These are phyloP conservation scores for Sebastes hopkinsi DNA, from an alignment of 2,797 vertebrate genomes.

Conservation along the genomic window DNA sequence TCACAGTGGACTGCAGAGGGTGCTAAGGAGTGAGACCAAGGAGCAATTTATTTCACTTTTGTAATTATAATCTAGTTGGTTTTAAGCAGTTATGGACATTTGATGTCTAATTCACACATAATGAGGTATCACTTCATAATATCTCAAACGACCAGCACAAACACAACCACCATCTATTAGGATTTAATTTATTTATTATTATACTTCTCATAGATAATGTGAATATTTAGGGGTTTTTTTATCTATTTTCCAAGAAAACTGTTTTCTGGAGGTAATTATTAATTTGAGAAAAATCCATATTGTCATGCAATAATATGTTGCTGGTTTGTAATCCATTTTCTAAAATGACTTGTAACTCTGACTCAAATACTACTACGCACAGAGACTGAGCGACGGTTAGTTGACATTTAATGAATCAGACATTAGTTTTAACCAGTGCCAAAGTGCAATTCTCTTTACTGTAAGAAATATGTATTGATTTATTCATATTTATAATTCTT, in stretches of 20 bases:
- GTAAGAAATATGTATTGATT: not conserved
- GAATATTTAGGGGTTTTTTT: not conserved
- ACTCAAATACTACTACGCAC: not conserved
- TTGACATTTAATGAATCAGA: not conserved
- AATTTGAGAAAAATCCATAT: not conserved
- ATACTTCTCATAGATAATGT: not conserved
- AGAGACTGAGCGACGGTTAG: not conserved
- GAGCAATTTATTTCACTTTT: not conserved
- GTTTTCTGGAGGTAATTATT: not conserved
- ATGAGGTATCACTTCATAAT: not conserved
- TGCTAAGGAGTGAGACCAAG: not conserved
- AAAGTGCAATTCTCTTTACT: not conserved
- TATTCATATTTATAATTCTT: not conserved
- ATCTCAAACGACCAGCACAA: not conserved
- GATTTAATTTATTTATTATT: not conserved
- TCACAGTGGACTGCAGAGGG: slow-evolving; percentile 7
- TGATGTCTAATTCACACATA: not conserved
- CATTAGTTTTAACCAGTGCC: not conserved
- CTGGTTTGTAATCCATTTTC: not conserved
- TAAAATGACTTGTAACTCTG: not conserved
- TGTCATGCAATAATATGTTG: not conserved
- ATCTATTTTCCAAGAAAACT: not conserved
- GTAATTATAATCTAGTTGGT: not conserved
- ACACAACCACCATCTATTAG: not conserved
- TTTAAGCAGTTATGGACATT: not conserved